A percentile compares a stretch with the other conserved stretches of the same genome.
These are phyloP conservation scores for Hoplias malabaricus DNA, from an alignment of 2,113 vertebrate genomes.

Conservation along the genomic window DNA sequence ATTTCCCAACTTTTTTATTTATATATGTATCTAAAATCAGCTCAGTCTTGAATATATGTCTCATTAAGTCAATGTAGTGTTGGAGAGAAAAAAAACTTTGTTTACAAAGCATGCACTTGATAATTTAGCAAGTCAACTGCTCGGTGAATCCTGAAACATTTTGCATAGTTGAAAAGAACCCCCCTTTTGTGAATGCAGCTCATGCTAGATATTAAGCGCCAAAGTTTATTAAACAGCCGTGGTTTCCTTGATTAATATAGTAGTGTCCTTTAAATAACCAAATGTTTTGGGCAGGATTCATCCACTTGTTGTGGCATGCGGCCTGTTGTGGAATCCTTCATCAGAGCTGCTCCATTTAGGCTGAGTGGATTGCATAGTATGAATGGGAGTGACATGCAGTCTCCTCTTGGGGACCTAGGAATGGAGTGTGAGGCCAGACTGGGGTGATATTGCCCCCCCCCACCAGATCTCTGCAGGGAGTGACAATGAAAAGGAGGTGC, in stretches of 20 bases:
- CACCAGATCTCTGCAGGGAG: background rate
- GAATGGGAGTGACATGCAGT: conserved; percentile 11
- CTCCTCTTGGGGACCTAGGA: conserved; percentile 7
- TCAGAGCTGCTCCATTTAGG: background rate
- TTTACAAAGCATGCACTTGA: too few species aligned
- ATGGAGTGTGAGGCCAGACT: conserved; percentile 4
- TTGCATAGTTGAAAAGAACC: background rate
- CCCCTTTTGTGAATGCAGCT: background rate
- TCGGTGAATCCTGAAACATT: background rate
- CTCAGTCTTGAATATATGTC: too few species aligned
- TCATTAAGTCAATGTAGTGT: too few species aligned
- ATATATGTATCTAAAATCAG: too few species aligned
- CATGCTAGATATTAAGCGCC: background rate
- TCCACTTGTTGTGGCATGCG: background rate
- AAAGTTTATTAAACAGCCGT: background rate
- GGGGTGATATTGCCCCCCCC: background rate
- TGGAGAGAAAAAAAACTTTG: background rate
- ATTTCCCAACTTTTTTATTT: too few species aligned
- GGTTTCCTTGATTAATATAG: conserved; percentile 5
- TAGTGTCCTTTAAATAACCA: background rate
- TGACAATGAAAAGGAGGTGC: background rate
- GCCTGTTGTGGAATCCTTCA: background rate
- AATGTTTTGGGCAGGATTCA: background rate
- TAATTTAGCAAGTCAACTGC: too few species aligned
- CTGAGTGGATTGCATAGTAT: background rate